These are phyloP conservation scores for Tenualosa ilisha DNA, from an alignment of 2,797 vertebrate species.

Conservation along the genomic window DNA sequence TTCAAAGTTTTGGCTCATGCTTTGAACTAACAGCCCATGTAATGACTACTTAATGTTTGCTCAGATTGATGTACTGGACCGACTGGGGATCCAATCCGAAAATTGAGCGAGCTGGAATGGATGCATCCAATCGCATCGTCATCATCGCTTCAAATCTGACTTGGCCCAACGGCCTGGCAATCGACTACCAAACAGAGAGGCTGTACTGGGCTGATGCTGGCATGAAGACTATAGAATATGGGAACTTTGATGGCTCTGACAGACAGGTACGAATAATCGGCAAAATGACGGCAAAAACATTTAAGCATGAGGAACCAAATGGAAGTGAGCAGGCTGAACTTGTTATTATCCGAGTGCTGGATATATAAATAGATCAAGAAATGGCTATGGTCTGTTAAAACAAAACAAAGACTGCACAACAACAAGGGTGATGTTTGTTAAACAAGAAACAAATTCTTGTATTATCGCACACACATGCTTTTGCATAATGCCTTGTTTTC, in stretches of 20 bases:
- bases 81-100: conserved; percentile 99
- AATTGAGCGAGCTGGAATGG: conserved; percentile 97
- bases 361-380: no score
- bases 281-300: no score
- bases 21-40: not conserved
- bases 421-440: no score
- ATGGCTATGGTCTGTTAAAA: no score
- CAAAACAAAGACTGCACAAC: no score
- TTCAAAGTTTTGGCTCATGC: not conserved
- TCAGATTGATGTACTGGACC: conserved; percentile 98
- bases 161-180: conserved; percentile 95
- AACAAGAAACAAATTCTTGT: no score
- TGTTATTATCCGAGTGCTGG: no score
- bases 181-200: conserved; percentile 89
- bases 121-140: conserved; percentile 88
- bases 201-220: conserved; percentile 98
- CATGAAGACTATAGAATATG: conserved; percentile 95
- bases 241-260: conserved; percentile 88
- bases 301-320: no score
- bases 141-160: conserved; percentile 96
- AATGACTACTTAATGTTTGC: not conserved
- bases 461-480: no score
- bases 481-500: no score
- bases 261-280: conserved; percentile 77
- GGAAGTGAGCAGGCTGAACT: no score